Percentiles rank a stretch among this genome's conserved stretches.
phyloP scores from a whole-genome alignment of 2,113 vertebrate species.

The Bambusicola thoracicus region DNA sequence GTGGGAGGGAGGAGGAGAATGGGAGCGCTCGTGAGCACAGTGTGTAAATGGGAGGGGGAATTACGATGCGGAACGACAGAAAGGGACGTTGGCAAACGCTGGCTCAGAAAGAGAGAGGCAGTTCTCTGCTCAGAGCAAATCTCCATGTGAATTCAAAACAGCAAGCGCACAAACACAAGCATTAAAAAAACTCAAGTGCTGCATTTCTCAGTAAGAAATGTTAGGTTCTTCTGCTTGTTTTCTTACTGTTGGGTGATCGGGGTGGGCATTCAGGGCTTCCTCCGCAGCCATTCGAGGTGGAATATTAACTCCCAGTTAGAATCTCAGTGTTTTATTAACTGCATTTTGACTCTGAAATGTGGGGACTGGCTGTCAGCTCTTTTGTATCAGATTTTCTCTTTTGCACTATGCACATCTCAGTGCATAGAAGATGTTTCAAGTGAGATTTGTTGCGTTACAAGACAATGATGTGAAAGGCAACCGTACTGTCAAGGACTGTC shows the following conservation, averaged over 20 bases:
- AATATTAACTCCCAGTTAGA: conserved; percentile 32
- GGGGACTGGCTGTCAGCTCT: neutral
- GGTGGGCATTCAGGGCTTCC: conserved; percentile 13
- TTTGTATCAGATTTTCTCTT: neutral
- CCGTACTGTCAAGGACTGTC: neutral
- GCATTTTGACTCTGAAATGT: neutral
- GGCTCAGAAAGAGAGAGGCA: neutral
- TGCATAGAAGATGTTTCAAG: neutral
- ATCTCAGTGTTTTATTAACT: conserved; percentile 33
- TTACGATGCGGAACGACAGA: neutral
- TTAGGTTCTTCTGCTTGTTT: neutral
- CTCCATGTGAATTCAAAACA: neutral
- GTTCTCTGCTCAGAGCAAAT: neutral
- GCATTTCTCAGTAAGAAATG: neutral
- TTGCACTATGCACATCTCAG: neutral
- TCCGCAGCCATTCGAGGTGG: rapidly evolving
- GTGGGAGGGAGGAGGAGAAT: neutral
- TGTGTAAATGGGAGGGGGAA: neutral
- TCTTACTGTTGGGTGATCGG: neutral
- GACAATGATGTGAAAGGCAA: neutral
- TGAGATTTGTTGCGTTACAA: neutral
- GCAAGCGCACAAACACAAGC: neutral
- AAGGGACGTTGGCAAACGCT: neutral
- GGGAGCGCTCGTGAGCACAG: neutral
- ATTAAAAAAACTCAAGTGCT: neutral